These are phyloP conservation scores for Apogon hyalosoma DNA, from an alignment of 2,797 vertebrate species.

Conservation along the genomic window DNA sequence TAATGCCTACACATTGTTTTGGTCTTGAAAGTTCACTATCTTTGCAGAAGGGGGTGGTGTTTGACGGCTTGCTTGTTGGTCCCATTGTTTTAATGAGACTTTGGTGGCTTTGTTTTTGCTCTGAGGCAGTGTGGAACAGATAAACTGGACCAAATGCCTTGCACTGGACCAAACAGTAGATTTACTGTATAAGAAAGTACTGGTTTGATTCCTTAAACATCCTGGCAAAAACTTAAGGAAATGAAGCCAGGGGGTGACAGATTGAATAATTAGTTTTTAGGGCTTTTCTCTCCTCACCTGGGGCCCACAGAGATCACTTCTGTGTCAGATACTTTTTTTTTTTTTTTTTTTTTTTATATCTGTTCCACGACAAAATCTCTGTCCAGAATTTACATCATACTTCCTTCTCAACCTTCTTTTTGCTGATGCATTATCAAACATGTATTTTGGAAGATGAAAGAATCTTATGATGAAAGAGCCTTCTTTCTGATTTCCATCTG, in stretches of 20 bases:
- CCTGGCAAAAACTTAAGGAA: neutral
- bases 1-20: neutral
- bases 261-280: conserved; percentile 13
- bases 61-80: conserved; percentile 29
- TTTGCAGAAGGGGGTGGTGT: conserved; percentile 47
- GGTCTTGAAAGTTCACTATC: conserved; percentile 16
- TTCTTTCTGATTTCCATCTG: conserved; percentile 60
- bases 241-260: conserved; percentile 11
- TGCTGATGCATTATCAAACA: conserved; percentile 52
- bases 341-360: too few relatives aligned
- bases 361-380: conserved; percentile 25
- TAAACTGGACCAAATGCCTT: too few relatives aligned
- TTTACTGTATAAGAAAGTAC: neutral
- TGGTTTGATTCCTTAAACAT: conserved; percentile 2
- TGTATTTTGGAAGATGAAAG: conserved; percentile 74
- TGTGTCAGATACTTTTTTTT: conserved; percentile 8
- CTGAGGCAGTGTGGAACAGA: too few relatives aligned
- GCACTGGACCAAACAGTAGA: too few relatives aligned
- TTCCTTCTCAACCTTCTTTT: conserved; percentile 19
- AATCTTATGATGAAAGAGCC: conserved; percentile 66
- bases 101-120: too few relatives aligned
- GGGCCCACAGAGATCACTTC: conserved; percentile 2
- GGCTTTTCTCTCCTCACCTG: neutral
- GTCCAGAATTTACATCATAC: conserved; percentile 21
- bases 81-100: conserved; percentile 4